Evolutionary conservation across 2,888 invertebrate genomes (phyloP).

Genomic region (Acrobasis consociella): DNA sequence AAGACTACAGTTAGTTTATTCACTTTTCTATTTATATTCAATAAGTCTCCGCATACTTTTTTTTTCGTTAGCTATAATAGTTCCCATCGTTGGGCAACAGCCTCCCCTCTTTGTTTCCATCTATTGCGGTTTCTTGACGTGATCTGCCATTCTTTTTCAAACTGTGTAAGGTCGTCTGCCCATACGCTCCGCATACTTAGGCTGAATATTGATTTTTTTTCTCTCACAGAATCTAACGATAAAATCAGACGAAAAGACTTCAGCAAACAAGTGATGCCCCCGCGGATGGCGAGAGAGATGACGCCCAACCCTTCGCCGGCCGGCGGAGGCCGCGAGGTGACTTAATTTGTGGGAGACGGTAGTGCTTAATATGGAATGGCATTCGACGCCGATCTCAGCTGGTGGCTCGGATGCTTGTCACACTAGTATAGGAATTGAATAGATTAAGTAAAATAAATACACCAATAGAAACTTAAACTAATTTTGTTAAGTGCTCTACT

Average conservation of each 20-base stretch:
- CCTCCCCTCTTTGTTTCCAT: too few species aligned
- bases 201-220: background rate
- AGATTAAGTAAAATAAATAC: conserved; percentile 73
- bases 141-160: too few species aligned
- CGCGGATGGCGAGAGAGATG: background rate
- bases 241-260: conserved; percentile 25
- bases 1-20: too few species aligned
- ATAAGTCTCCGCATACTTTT: background rate
- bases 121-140: too few species aligned
- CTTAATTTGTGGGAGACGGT: conserved; percentile 49
- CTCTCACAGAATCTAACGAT: conserved; percentile 7
- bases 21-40: too few species aligned
- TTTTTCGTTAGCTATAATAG: too few species aligned
- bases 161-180: too few species aligned
- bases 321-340: conserved; percentile 38
- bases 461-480: conserved; percentile 69
- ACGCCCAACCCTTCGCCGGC: background rate
- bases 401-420: conserved; percentile 48
- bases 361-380: conserved; percentile 49
- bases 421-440: conserved; percentile 79
- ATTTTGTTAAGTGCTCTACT: conserved; percentile 71
- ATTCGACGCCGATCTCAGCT: conserved; percentile 32
- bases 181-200: background rate
- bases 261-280: conserved; percentile 27
- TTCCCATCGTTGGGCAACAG: too few species aligned